Conservation (phyloP, 2,797 vertebrate genomes). For the Numenius phaeopus region DNA sequence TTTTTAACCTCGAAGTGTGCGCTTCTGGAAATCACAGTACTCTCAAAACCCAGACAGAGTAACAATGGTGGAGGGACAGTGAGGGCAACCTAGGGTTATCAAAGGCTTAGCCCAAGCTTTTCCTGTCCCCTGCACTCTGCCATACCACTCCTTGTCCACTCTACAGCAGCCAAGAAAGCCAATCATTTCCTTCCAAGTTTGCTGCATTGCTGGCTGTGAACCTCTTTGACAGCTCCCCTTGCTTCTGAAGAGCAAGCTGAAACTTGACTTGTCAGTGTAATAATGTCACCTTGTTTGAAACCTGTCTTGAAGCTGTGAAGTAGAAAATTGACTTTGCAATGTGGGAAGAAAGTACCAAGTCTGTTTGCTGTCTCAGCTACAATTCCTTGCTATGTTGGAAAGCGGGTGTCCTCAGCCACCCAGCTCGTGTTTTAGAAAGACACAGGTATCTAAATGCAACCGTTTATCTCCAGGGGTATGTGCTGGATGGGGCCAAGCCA, state of each 20-base stretch:
- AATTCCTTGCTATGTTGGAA: neutral
- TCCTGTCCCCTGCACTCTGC: neutral
- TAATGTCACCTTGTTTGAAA: neutral
- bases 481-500: neutral
- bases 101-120: neutral
- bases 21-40: neutral
- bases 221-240: neutral
- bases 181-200: neutral
- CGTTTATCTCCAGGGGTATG: neutral
- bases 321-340: neutral
- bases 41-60: neutral
- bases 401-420: accelerated
- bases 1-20: neutral
- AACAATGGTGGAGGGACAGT: neutral
- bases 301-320: neutral
- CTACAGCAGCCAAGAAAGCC: neutral
- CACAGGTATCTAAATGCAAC: neutral
- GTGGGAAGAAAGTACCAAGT: neutral
- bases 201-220: neutral
- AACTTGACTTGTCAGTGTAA: neutral
- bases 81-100: neutral
- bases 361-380: neutral
- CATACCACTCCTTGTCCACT: neutral
- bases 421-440: accelerated
- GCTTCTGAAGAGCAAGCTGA: neutral